Base-by-base conservation (phyloP, 30 jellyfish, hydroid and myxozoan species). In the Catostylus mosaicus region DNA sequence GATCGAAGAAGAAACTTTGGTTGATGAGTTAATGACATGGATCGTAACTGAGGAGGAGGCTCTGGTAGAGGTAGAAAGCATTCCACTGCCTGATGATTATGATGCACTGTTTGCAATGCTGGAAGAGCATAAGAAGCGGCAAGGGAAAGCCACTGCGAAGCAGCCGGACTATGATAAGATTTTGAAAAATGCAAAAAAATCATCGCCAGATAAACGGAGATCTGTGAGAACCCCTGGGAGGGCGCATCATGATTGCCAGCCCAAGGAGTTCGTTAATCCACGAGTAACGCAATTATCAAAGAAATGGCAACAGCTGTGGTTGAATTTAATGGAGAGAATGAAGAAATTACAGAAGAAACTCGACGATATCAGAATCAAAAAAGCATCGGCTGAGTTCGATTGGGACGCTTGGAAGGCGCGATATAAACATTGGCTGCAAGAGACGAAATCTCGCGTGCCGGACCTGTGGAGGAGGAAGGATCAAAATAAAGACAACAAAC, bases 351-450 rank as follows among this genome's bases (percentile, higher is more conserved):
- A 88, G 27, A 95, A 93, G 80, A 62, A 61, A 19, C 88, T 87
- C 12, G 96, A 93, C 72, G 96, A 74, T 20, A 77, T 93, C 33
- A 75, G 99, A 79, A 93, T 93, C 54, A 40, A 59, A 47, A 93
- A 93, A 37, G 99, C 99, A 4, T 71, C 99, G 18, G 99, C 99
- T n/a, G 97, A 88, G 6, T 93, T 93, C 64, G 83, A 86, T 75
- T 93, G 99, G 99, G 91, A 83, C 45, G 82, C 82, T 14, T 93
- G 99, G 99, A 76, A 87, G 32, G 78, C 88, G 24, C 90, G 89
- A 62, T 80, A 71, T 85, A 88, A 88, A 26, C 57, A 52, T n/a
- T 93, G 98, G 98, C 87, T 93, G 60, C 89, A 78, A 35, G 96
- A 86, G 36, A 51, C 97, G 34, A 93, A 93, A 61, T 93, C 97